Conservation (phyloP, 2,797 vertebrate genomes). For the Pseudomugil tenellus region DNA sequence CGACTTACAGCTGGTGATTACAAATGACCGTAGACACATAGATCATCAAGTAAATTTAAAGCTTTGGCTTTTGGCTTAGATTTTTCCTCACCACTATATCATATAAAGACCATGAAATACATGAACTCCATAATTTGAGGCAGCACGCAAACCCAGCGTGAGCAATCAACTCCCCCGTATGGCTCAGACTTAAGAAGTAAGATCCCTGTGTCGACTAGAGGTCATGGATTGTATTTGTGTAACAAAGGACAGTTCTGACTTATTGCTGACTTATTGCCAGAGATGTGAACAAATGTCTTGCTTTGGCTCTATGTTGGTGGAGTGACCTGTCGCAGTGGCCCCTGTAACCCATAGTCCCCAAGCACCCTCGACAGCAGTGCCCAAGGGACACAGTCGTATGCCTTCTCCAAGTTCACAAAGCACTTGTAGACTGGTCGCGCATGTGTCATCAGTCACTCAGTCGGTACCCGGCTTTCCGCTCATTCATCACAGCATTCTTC, state of each 20-base stretch:
- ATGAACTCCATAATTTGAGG: background rate
- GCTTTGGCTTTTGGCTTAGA: background rate
- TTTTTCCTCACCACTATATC: background rate
- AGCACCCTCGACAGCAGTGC: constrained; percentile 11
- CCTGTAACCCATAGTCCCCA: background rate
- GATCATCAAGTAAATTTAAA: background rate
- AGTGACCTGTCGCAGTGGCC: constrained; percentile 3
- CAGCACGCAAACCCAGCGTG: background rate
- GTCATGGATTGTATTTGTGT: background rate
- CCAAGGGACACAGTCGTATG: background rate
- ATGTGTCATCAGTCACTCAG: constrained; percentile 33
- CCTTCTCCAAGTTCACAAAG: constrained; percentile 16
- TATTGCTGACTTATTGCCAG: constrained; percentile 1
- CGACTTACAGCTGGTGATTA: background rate
- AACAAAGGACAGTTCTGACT: constrained; percentile 3
- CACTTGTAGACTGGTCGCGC: constrained; percentile 12
- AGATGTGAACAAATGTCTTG: constrained; percentile 1
- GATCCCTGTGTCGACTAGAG: background rate
- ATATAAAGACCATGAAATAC: background rate
- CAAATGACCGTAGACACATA: background rate
- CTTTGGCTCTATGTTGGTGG: background rate
- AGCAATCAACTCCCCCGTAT: background rate
- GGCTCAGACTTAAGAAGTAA: background rate
- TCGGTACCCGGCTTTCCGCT: constrained; percentile 18
- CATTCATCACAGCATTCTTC: constrained; percentile 36